A percentile compares a stretch with the other conserved stretches of the same genome.
Evolutionary conservation across 2,797 vertebrate species (phyloP).

Genomic region (Peromyscus aztecus): DNA sequence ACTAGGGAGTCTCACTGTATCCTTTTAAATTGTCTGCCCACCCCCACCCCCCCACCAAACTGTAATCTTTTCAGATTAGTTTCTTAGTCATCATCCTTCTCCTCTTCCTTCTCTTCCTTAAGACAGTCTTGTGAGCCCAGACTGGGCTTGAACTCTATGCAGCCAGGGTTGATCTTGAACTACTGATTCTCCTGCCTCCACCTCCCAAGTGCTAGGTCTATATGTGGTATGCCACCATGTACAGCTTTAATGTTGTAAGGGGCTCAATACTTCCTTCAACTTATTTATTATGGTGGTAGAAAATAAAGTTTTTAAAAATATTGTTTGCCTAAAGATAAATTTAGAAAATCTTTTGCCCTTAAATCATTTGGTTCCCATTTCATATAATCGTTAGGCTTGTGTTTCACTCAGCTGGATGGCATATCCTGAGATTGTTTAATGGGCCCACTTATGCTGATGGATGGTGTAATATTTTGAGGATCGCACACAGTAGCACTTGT

Average conservation of each 20-base stretch:
- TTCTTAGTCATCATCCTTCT: background rate
- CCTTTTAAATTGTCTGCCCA: background rate
- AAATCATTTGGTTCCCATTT: constrained; percentile 67
- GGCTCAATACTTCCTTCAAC: background rate
- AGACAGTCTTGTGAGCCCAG: background rate
- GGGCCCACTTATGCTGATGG: constrained; percentile 62
- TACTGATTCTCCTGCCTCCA: background rate
- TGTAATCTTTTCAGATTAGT: background rate
- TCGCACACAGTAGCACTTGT: constrained; percentile 41
- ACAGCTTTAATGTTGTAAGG: background rate
- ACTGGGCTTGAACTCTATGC: background rate
- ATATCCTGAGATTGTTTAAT: constrained; percentile 66
- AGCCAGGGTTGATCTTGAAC: background rate
- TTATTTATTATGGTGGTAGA: constrained; percentile 59
- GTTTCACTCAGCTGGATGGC: constrained; percentile 59
- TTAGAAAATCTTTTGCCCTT: constrained; percentile 38
- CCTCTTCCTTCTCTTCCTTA: background rate
- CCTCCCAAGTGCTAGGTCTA: background rate
- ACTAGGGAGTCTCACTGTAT: background rate
- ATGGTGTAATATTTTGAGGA: constrained; percentile 71
- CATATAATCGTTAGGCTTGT: constrained; percentile 64
- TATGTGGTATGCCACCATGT: background rate
- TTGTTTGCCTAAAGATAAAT: constrained; percentile 59
- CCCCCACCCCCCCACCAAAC: background rate
- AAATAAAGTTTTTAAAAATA: constrained; percentile 56